Evolutionary conservation across 2,797 vertebrate species (phyloP).

Genomic region (Xiphorhynchus erythropygius): DNA sequence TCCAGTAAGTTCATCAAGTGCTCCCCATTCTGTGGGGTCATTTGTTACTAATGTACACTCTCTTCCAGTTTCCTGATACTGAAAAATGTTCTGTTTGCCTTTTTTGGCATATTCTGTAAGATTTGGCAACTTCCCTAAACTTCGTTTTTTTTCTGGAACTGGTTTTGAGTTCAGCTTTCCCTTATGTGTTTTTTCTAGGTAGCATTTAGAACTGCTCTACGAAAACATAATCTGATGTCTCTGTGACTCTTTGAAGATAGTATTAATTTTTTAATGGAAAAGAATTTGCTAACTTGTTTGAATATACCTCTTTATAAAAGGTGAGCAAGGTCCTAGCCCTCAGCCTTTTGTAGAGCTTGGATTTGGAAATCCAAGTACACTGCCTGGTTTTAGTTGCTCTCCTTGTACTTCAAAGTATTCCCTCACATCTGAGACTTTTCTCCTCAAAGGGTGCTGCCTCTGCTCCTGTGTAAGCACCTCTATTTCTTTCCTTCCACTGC

Average conservation of each 20-base stretch:
- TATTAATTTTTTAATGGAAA: background rate
- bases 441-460: background rate
- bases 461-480: background rate
- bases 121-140: background rate
- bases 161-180: background rate
- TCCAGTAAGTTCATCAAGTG: background rate
- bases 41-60: background rate
- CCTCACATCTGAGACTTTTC: background rate
- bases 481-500: fast-evolving
- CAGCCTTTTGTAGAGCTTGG: background rate
- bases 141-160: background rate
- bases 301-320: background rate
- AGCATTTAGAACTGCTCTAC: background rate
- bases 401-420: background rate
- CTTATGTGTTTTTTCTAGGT: background rate
- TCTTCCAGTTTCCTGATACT: background rate
- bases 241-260: background rate
- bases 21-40: background rate
- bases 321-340: background rate
- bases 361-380: background rate
- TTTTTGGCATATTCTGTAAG: background rate
- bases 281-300: background rate
- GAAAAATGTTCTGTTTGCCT: background rate
- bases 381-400: background rate
- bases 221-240: background rate